Evolutionary conservation across 2,797 vertebrate genomes (phyloP), one percentile per base, ranked within the genome.

Genomic region (Corythornis leucogaster): DNA sequence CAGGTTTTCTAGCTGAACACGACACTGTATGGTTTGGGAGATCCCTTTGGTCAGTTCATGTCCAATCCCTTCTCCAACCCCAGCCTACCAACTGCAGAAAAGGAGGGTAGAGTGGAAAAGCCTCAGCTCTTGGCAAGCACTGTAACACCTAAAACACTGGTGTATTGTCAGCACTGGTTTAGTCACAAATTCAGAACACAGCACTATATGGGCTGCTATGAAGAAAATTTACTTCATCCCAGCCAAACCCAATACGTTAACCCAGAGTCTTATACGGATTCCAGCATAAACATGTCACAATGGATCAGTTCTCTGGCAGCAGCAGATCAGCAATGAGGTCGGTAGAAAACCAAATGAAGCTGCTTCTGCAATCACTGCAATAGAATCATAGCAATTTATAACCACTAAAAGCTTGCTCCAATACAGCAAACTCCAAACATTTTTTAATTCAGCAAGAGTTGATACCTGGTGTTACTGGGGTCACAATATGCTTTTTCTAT

Each of bases 401-500:
- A 33, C 57, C 31, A 71, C 26, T n/a, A 67, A 64, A 9, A 28
- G 31, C 20, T 57, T 33, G 25, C 22, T 38, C 33, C 43, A 66
- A 38, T 40, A 87, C 1, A 61, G 50, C 28, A 68, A 67, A 83
- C 25, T n/a, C 25, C 58, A 87, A 93, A 70, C 11, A 80, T 51
- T 28, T 69, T 48, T 25, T 40, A 55, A 62, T 61, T 80, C 77
- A 85, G 0, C 25, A 61, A 63, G 15, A 46, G 58, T 70, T 91
- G 87, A 63, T 97, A 98, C 98, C 97, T 97, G 84, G 92, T 58
- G 8, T 96, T 97, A n/a, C 2, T 22, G 3, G 99, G 98, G 90
- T 98, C 96, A 83, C 98, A 98, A 92, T 97, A 99, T 5, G 97
- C 97, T 75, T 93, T 91, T 96, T 99, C 99, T 12, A 99, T 97